A percentile compares a stretch with the other conserved stretches of the same genome.
Evolutionary conservation across 2,797 vertebrate species (phyloP).

Genomic region (Gila robusta): DNA sequence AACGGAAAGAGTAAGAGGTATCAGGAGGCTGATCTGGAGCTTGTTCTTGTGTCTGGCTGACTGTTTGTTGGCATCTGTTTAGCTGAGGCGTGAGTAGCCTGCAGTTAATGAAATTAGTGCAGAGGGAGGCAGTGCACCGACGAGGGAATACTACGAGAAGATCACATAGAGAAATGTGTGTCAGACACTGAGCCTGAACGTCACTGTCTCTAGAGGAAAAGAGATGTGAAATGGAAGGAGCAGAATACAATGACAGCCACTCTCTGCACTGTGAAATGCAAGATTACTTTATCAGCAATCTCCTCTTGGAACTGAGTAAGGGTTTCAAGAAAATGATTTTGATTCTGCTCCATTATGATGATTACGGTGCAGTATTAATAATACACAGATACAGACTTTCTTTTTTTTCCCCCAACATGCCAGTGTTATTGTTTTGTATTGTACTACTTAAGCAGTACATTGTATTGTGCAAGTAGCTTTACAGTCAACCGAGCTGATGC

Average conservation of each 20-base stretch:
- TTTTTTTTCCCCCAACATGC: background rate
- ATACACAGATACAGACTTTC: background rate
- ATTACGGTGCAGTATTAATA: constrained; percentile 14
- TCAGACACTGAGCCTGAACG: constrained; percentile 59
- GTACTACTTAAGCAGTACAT: background rate
- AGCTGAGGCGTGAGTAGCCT: constrained; percentile 66
- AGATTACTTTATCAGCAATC: constrained; percentile 58
- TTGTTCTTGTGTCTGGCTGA: constrained; percentile 24
- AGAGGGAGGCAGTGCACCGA: constrained; percentile 65
- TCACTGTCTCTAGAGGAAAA: constrained; percentile 49
- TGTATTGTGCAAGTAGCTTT: background rate
- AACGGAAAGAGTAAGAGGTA: constrained; percentile 34
- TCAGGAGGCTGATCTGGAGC: background rate
- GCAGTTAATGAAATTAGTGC: constrained; percentile 74
- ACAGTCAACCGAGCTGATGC: background rate
- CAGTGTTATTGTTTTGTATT: background rate
- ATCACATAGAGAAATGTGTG: constrained; percentile 65
- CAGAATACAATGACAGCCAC: constrained; percentile 52
- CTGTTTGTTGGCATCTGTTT: constrained; percentile 60
- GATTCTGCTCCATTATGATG: constrained; percentile 40
- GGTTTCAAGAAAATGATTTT: background rate
- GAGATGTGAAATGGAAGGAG: constrained; percentile 57
- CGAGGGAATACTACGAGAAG: constrained; percentile 69
- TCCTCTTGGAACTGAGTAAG: constrained; percentile 32
- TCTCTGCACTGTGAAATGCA: constrained; percentile 37